Base-by-base conservation (phyloP, 2,113 vertebrate species). In the Eupsittula cactorum region DNA sequence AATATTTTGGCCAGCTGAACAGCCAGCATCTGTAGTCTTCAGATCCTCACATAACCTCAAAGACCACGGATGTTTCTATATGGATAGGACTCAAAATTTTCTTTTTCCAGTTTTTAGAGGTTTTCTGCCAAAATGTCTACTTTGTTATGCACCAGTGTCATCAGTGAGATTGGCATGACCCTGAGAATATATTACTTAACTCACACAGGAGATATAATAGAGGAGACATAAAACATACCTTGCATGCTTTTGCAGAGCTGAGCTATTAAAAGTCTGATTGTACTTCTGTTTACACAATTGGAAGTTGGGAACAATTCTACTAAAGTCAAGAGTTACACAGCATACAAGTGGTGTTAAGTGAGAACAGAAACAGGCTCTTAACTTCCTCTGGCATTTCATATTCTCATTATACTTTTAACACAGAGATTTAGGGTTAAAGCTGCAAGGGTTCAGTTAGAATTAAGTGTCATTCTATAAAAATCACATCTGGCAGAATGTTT, bases 11-110 rank as follows among this genome's bases (percentile, higher is more conserved):
- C 90, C 74, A 44, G 33, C 68, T 78, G 60, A 91, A 92, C 73
- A 96, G 70, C 49, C 84, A 94, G n/a, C 79, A 86, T 95, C 82
- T 96, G 84, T 96, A 87, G 68, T 82, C 88, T 90, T 93, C 78
- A 80, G 80, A 44, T 75, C 90, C 82, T 95, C 85, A 35, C 42
- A 92, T 94, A 92, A 93, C 92, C 79, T 92, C 4, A 8, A 55
- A 93, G 90, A 96, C 86, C 90, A 95, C 4, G 14, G 84, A 93
- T 89, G 52, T 93, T 90, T 97, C 96, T n/a, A 73, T 13, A 52
- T 94, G 97, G 91, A 82, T 35, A 69, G 17, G 35, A 75, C 67
- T 93, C 86, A 96, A 62, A 37, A 76, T 74, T 37, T 94, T 86
- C 10, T 70, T 91, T 70, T 68, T 31, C 55, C 31, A 53, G 16